Evolutionary conservation across 2,113 vertebrate species (phyloP), one percentile per base, ranked within the genome.

Genomic region (Chinchilla lanigera): DNA sequence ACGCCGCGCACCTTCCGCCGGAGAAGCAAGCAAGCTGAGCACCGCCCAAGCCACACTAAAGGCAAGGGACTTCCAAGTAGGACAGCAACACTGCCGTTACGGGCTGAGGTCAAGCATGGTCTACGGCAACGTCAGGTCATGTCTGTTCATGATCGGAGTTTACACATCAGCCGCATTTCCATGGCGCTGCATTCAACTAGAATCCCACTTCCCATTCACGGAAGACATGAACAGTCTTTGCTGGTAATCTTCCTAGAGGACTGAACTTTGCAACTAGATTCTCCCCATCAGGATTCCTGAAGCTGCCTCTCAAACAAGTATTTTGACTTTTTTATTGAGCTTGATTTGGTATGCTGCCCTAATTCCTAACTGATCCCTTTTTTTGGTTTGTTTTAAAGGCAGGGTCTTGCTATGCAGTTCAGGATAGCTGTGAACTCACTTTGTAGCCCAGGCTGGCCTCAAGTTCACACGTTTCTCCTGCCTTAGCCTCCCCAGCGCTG

Each of bases 1-100:
- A 35, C 78, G 81, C 13, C 47, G 65, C 12, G 78, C 69, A 24
- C 86, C 30, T 88, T 94, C 78, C 67, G 38, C 44, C n/a, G 20
- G 82, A 86, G 90, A 96, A 85, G 38, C 24, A 92, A 85, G 38
- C 56, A 65, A 71, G n/a, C 81, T 86, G 81, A 44, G 52, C 83
- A 44, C 38, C 65, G 2, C 19, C 19, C 56, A 92, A 92, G 47
- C 50, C 44, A 75, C 1, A 44, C 28, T 38, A 78, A 83, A 90
- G 33, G 11, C 77, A 75, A 69, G 20, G 26, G 30, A 65, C 20
- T 67, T 58, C 61, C 44, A 71, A 86, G 71, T 2, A 78, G 87
- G n/a, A 30, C 58, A 38, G 13, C 28, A 85, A 60, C n/a, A 63
- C 33, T 50, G 63, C 80, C 90, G 90, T 81, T 58, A 83, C 81